Evolutionary conservation across 2,113 vertebrate genomes (phyloP).

Genomic region (Pongo pygmaeus): DNA sequence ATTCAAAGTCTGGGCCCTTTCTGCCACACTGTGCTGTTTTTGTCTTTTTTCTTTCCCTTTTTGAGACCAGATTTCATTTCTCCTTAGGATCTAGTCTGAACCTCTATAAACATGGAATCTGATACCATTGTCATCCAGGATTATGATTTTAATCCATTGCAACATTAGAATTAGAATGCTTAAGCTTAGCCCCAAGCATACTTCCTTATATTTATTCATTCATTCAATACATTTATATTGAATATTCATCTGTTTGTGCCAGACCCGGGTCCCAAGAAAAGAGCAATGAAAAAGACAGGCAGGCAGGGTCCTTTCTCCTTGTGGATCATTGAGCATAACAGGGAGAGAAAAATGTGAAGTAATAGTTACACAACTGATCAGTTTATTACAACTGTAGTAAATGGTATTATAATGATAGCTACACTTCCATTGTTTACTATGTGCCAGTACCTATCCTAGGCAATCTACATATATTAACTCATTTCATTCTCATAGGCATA

Average conservation of each 20-base stretch:
- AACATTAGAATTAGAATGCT: not conserved
- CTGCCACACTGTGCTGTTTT: not conserved
- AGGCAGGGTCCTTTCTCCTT: not conserved
- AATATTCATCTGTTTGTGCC: not conserved
- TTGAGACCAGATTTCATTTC: not conserved
- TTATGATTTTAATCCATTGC: not conserved
- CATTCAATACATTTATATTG: not conserved
- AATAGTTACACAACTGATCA: not conserved
- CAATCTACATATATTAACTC: not conserved
- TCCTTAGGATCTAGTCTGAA: not conserved
- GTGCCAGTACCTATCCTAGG: not conserved
- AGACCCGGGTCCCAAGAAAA: not conserved
- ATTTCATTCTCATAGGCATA: not conserved
- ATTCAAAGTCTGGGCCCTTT: not conserved
- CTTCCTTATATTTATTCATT: not conserved
- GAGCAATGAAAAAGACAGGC: not conserved
- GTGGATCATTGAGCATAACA: not conserved
- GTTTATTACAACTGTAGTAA: not conserved
- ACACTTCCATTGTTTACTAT: not conserved
- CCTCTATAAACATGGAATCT: constrained; percentile 15
- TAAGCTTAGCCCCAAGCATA: not conserved
- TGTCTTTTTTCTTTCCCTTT: not conserved
- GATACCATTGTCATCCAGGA: not conserved
- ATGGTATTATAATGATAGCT: not conserved
- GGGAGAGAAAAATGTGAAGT: not conserved